Percentiles rank a stretch among this genome's conserved stretches.
phyloP scores from a whole-genome alignment of 53 echinoderm and acorn worm species.

The Luidia sarsii region DNA sequence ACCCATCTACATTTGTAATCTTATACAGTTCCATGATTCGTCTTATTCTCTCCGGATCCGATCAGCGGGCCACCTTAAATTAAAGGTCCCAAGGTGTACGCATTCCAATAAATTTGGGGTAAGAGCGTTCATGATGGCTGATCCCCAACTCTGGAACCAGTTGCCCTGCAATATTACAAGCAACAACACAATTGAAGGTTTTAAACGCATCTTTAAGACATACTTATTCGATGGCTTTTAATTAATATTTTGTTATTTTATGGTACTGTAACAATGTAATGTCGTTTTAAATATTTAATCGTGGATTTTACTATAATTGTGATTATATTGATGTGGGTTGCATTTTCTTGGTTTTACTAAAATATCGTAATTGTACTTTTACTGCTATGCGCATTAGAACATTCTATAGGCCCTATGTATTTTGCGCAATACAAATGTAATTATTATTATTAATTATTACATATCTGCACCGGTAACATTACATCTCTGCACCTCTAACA shows the following conservation, averaged over 20 bases:
- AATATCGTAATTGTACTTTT: neutral
- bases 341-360: neutral
- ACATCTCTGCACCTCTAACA: too few relatives aligned
- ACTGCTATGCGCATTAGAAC: neutral
- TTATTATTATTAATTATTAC: conserved; percentile 14
- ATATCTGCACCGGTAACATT: too few relatives aligned
- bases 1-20: conserved; percentile 12
- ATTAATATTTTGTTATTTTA: conserved; percentile 1
- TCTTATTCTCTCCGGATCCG: conserved; percentile 4
- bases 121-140: conserved; percentile 13
- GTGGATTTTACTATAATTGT: neutral
- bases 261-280: neutral
- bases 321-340: neutral
- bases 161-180: conserved; percentile 1
- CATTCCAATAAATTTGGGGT: neutral
- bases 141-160: conserved; percentile 16
- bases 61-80: conserved; percentile 2
- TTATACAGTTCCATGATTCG: neutral
- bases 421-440: neutral
- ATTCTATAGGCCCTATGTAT: conserved; percentile 2
- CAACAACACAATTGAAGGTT: neutral
- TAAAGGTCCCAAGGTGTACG: neutral
- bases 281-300: neutral
- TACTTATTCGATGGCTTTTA: conserved; percentile 4
- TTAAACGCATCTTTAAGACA: conserved; percentile 1